Percentiles rank a stretch among this genome's conserved stretches.
phyloP scores from a whole-genome alignment of 2,797 vertebrate species.

The Perodicticus potto region DNA sequence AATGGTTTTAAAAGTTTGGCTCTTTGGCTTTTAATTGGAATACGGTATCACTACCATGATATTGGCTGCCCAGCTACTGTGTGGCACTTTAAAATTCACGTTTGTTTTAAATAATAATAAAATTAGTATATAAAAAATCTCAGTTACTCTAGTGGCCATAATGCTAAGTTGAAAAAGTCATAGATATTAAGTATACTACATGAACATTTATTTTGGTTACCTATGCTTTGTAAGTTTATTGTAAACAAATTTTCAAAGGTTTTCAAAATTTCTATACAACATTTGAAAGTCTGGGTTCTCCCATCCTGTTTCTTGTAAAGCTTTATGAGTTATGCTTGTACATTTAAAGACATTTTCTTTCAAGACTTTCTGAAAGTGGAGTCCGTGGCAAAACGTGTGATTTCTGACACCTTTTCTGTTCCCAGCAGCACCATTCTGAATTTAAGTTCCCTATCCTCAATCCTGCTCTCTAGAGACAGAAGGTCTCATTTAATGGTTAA shows the following conservation, averaged over 20 bases:
- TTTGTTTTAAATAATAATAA: constrained; percentile 41
- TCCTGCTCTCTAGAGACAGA: constrained; percentile 84
- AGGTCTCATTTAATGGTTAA: constrained; percentile 78
- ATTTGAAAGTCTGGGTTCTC: constrained; percentile 77
- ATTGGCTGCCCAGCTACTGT: constrained; percentile 72
- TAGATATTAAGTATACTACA: constrained; percentile 76
- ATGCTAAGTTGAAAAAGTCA: constrained; percentile 79
- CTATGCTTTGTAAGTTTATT: constrained; percentile 78
- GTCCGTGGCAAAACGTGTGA: constrained; percentile 87
- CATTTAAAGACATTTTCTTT: constrained; percentile 85
- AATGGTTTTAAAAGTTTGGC: constrained; percentile 64
- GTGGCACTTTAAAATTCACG: constrained; percentile 30
- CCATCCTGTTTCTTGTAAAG: constrained; percentile 69
- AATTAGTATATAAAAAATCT: constrained; percentile 39
- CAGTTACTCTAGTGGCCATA: constrained; percentile 63
- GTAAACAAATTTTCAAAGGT: constrained; percentile 75
- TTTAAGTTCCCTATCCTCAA: constrained; percentile 86
- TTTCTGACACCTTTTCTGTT: constrained; percentile 88
- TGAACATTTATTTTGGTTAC: constrained; percentile 59
- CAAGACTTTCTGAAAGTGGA: constrained; percentile 84
- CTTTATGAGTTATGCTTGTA: constrained; percentile 85
- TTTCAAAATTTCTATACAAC: constrained; percentile 78
- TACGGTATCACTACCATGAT: constrained; percentile 69
- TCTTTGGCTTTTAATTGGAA: constrained; percentile 58
- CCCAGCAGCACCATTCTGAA: constrained; percentile 82